Evolutionary conservation across 2,113 vertebrate species (phyloP).

Genomic region (Acanthochromis polyacanthus): DNA sequence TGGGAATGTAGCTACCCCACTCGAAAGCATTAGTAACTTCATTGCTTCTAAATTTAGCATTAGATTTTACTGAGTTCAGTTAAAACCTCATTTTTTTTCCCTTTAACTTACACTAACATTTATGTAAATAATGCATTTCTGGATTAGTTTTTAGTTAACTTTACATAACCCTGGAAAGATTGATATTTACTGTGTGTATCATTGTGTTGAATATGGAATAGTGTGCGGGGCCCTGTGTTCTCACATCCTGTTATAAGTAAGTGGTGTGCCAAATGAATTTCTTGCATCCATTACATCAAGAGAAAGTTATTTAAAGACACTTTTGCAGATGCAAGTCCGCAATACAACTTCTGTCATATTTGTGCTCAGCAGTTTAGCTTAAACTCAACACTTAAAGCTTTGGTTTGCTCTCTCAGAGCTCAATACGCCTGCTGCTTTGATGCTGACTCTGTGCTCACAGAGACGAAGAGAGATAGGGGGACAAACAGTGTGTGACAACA

Average conservation of each 20-base stretch:
- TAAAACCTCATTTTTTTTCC: too few species aligned
- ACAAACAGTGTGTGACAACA: slow-evolving; percentile 74
- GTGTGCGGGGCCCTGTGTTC: neutral
- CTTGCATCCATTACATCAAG: slow-evolving; percentile 43
- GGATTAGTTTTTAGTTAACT: neutral
- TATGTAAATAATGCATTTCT: too few species aligned
- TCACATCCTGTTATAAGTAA: slow-evolving; percentile 17
- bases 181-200: slow-evolving; percentile 3
- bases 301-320: slow-evolving; percentile 48
- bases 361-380: slow-evolving; percentile 64
- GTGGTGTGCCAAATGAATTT: slow-evolving; percentile 42
- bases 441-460: slow-evolving; percentile 69
- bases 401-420: slow-evolving; percentile 67
- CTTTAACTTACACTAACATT: too few species aligned
- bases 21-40: too few species aligned
- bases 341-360: slow-evolving; percentile 65
- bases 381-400: slow-evolving; percentile 64
- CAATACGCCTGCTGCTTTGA: slow-evolving; percentile 71
- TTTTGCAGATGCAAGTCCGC: slow-evolving; percentile 55
- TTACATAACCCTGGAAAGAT: neutral
- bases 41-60: too few species aligned
- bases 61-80: too few species aligned
- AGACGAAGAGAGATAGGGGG: slow-evolving; percentile 66
- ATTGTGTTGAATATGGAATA: slow-evolving; percentile 16
- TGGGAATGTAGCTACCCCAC: too few species aligned